Conservation (phyloP, 2,797 vertebrate genomes). For the Dermochelys coriacea region DNA sequence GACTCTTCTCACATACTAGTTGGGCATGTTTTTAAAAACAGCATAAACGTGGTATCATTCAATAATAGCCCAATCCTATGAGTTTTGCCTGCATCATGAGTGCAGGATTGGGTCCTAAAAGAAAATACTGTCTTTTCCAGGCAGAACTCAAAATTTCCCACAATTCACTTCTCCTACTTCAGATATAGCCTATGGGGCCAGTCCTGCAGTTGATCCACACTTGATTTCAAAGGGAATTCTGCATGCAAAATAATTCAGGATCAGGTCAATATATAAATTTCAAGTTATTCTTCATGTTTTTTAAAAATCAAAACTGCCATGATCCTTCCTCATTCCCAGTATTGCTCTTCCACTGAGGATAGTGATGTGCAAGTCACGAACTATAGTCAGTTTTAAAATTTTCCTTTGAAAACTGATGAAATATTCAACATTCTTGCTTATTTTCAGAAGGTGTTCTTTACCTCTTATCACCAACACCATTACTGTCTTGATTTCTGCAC, state of each 20-base stretch:
- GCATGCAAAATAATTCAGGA: background rate
- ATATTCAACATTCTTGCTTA: background rate
- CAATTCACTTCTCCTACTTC: background rate
- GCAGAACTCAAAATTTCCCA: background rate
- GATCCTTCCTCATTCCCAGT: background rate
- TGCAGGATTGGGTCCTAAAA: background rate
- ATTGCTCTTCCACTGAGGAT: background rate
- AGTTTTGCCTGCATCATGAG: background rate
- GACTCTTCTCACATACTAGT: background rate
- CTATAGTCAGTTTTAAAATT: background rate
- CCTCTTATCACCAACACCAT: too few relatives aligned
- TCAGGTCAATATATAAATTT: background rate
- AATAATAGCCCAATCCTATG: background rate
- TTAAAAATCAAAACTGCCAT: background rate
- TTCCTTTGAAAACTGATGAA: background rate
- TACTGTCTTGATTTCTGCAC: background rate
- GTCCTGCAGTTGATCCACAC: too few relatives aligned
- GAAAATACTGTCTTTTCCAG: background rate
- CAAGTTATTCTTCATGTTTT: background rate
- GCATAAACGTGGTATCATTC: background rate
- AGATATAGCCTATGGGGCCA: background rate
- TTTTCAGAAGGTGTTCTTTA: background rate
- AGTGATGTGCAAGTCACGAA: background rate
- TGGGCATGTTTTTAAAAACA: background rate
- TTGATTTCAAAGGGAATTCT: background rate